Conservation (phyloP, 2,113 vertebrate species). For the Melanocharis versteri region DNA sequence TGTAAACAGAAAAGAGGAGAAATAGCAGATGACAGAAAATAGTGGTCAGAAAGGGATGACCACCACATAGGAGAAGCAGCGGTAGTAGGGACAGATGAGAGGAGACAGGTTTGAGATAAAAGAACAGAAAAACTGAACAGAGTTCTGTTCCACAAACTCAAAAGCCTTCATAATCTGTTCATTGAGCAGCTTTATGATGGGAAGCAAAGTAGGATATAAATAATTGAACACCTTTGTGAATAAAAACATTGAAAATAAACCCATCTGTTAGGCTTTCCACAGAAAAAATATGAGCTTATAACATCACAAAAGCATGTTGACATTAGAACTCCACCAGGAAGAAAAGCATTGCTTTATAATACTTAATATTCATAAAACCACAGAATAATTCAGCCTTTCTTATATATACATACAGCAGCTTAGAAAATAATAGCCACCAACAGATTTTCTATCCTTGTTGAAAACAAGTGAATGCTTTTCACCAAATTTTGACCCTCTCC, state of each 20-base stretch:
- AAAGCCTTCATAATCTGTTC: not conserved
- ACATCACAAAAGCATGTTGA: not conserved
- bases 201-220: not conserved
- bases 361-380: not conserved
- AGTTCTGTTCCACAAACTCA: not conserved
- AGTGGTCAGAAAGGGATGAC: not conserved
- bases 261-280: not conserved
- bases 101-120: not conserved
- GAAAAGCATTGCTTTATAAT: not conserved
- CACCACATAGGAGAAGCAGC: not conserved
- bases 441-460: not conserved
- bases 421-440: not conserved
- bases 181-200: not conserved
- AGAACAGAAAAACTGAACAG: not conserved
- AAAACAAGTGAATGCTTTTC: not conserved
- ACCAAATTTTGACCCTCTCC: not conserved
- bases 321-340: not conserved
- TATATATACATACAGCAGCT: not conserved
- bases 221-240: slow-evolving; percentile 1
- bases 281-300: not conserved
- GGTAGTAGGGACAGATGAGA: not conserved
- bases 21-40: not conserved
- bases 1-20: not conserved
- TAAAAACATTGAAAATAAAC: not conserved
- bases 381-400: not conserved